A percentile compares a stretch with the other conserved stretches of the same genome.
phyloP scores from a whole-genome alignment of 2,113 vertebrate genomes.

The Oreotrochilus melanogaster region DNA sequence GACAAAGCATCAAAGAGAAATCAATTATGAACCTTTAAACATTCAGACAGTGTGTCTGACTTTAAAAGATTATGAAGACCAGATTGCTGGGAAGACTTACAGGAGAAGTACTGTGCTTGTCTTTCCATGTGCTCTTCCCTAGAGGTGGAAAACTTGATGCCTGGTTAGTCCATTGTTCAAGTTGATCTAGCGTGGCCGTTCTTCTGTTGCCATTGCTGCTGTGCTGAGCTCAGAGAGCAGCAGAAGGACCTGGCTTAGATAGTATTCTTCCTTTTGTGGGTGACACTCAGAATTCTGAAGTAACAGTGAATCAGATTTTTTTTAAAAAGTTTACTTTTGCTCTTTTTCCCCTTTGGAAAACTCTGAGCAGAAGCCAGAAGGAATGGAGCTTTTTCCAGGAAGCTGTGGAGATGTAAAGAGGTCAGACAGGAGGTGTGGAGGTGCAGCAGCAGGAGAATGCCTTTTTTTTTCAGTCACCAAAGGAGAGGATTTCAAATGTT shows the following conservation, averaged over 20 bases:
- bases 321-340: neutral
- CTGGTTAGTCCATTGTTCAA: neutral
- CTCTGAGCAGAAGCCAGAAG: neutral
- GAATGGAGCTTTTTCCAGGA: neutral
- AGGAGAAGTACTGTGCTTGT: neutral
- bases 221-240: neutral
- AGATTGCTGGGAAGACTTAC: neutral
- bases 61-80: neutral
- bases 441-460: neutral
- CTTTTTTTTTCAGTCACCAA: neutral
- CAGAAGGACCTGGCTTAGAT: neutral
- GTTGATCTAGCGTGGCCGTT: neutral
- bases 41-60: neutral
- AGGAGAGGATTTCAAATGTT: neutral
- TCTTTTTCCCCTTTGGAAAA: neutral
- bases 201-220: neutral
- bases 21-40: neutral
- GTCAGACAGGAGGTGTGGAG: neutral
- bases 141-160: neutral
- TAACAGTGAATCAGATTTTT: neutral
- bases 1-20: neutral
- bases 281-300: neutral
- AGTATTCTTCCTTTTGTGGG: neutral
- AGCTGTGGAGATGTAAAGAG: neutral
- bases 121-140: neutral